phyloP scores from a whole-genome alignment of 2,113 vertebrate species.

The Hypanus sabinus region DNA sequence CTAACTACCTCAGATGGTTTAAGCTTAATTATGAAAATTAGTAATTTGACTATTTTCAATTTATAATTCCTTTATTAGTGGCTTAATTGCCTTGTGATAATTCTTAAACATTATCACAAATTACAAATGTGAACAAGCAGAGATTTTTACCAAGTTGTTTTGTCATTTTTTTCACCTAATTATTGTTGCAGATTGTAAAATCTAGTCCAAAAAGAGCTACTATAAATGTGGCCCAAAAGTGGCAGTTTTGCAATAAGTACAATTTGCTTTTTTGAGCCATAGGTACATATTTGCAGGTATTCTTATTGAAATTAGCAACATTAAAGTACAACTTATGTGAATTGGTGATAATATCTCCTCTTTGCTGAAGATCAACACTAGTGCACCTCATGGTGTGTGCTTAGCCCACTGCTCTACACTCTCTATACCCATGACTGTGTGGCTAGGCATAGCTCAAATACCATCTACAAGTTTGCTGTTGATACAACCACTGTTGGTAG shows the following conservation, averaged over 20 bases:
- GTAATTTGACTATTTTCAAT: neutral
- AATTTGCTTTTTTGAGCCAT: neutral
- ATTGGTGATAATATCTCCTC: no score
- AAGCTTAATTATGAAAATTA: neutral
- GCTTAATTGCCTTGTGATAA: conserved; percentile 4
- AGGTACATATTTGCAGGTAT: neutral
- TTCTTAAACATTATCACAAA: neutral
- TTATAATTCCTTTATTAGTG: neutral
- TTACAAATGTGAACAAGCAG: conserved; percentile 4
- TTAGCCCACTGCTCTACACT: no score
- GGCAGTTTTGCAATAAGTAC: neutral
- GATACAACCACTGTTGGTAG: no score
- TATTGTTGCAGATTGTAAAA: neutral
- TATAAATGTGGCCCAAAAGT: neutral
- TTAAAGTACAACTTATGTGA: neutral
- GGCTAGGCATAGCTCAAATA: no score
- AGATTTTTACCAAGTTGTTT: neutral
- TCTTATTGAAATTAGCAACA: neutral
- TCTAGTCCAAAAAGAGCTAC: neutral
- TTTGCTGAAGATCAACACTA: no score
- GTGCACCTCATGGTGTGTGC: no score
- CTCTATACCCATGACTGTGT: no score
- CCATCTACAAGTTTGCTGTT: no score
- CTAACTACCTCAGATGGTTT: neutral
- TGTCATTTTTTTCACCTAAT: neutral